Evolutionary conservation across 92 coral and sea anemone species (phyloP).

Genomic region (Umimayanthus chanpuru): DNA sequence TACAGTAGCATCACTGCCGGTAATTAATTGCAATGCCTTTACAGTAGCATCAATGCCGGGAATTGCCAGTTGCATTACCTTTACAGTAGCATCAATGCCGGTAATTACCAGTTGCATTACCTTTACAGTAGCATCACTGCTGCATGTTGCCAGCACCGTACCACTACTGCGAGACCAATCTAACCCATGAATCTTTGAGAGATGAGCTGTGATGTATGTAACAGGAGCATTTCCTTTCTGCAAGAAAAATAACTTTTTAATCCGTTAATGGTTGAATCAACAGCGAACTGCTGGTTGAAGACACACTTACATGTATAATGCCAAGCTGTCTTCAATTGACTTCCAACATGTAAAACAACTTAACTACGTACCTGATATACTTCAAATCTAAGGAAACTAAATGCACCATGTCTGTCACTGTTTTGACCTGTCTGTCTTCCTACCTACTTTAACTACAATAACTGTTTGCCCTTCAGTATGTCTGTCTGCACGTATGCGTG

Average conservation of each 20-base stretch:
- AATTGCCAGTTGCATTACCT: conserved; percentile 65
- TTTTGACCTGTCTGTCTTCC: not conserved
- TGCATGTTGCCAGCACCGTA: conserved; percentile 87
- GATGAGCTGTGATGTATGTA: conserved; percentile 93
- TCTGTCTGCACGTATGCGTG: not conserved
- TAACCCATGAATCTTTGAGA: conserved; percentile 91
- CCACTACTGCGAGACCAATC: conserved; percentile 95
- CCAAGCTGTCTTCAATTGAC: not conserved
- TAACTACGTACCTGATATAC: not conserved
- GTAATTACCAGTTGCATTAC: conserved; percentile 38
- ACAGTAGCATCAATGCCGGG: conserved; percentile 87
- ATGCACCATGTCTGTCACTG: not conserved
- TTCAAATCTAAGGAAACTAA: too few species aligned
- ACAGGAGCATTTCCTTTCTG: conserved; percentile 97
- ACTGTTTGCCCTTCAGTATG: not conserved
- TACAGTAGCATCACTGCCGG: not conserved
- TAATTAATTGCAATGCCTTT: conserved; percentile 59
- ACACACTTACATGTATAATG: not conserved
- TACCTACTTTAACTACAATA: not conserved
- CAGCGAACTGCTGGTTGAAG: not conserved
- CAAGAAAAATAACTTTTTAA: not conserved
- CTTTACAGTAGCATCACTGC: conserved; percentile 95
- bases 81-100: conserved; percentile 82
- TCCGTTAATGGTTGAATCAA: too few species aligned
- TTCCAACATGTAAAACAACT: not conserved